Conservation (phyloP, 1,140 invertebrate genomes). For the Drosophila serrata region DNA sequence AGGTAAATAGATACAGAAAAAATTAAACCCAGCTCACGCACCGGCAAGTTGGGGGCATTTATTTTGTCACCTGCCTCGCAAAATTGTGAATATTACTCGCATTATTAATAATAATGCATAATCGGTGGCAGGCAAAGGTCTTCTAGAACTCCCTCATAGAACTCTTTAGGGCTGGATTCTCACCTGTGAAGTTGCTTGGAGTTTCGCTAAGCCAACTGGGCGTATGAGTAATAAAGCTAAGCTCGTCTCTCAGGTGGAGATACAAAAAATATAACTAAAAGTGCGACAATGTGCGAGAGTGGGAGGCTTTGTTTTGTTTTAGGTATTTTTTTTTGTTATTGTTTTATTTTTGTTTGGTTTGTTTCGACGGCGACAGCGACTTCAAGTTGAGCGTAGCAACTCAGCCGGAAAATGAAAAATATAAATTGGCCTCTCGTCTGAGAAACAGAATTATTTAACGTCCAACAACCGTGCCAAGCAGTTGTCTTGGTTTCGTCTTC, state of each 20-base stretch:
- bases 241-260: constrained; percentile 45
- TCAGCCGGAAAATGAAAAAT: constrained; percentile 85
- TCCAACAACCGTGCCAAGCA: constrained; percentile 62
- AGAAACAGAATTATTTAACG: constrained; percentile 84
- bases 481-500: constrained; percentile 52
- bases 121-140: constrained; percentile 53
- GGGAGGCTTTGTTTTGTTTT: constrained; percentile 52
- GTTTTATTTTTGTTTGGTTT: constrained; percentile 70
- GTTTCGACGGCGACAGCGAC: constrained; percentile 52
- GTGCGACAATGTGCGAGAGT: constrained; percentile 64
- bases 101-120: constrained; percentile 73
- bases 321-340: constrained; percentile 8
- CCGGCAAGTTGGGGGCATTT: constrained; percentile 67
- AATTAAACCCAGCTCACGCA: constrained; percentile 73
- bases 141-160: constrained; percentile 24
- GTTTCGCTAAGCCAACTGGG: constrained; percentile 42
- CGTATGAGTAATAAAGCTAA: constrained; percentile 79
- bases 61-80: constrained; percentile 73
- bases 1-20: constrained; percentile 56
- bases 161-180: constrained; percentile 59
- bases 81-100: constrained; percentile 54
- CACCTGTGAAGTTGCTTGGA: constrained; percentile 22
- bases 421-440: constrained; percentile 80
- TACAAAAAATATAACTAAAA: no score
- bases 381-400: constrained; percentile 72